Base-by-base conservation (phyloP, 2,888 invertebrate genomes). In the Sinodicranocentrus sp. region DNA sequence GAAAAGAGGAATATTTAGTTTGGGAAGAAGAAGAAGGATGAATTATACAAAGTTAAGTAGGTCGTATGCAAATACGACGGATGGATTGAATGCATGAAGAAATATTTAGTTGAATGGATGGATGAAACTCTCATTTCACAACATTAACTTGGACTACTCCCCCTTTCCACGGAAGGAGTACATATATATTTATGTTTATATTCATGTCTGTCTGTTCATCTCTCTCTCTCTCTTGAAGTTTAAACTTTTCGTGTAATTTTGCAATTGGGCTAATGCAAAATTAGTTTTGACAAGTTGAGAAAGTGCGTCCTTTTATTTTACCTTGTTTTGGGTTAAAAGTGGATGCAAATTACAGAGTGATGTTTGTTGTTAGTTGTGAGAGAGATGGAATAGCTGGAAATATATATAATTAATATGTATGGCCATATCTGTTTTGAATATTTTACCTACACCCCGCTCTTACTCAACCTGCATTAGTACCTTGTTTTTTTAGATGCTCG, bases 241-340 rank as follows among this genome's bases (percentile, higher is more conserved):
- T 28, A 33, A 43, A 17, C 33, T 54, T 67, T 39, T 54, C 72
- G 28, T 63, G 79, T 79, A 79, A 79, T 79, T 79, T 79, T 65
- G 68, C 63, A 61, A 72, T 65, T 79, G 48, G 71, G 63, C 79
- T 79, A 79, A 79, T 79, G 72, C 54, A 63, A 79, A 79, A 79
- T 79, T 79, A 79, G 65, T 79, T 79, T 79, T 79, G 79, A 79
- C 79, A 79, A 72, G 78, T 71, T 71, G 61, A 54, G 72, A 72
- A 71, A 65, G 61, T 63, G 25, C 26, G 33, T n/a, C 39, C 26
- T 52, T 21, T n/a, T n/a, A 17, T 3, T 44, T 28, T 70, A 65
- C 65, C 43, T 39, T 48, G 33, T n/a, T n/a, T n/a, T n/a, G n/a
- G n/a, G n/a, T n/a, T n/a, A n/a, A n/a, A n/a, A n/a, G n/a, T n/a